phyloP scores from a whole-genome alignment of 92 coral and sea anemone species.

The Scolanthus callimorphus region DNA sequence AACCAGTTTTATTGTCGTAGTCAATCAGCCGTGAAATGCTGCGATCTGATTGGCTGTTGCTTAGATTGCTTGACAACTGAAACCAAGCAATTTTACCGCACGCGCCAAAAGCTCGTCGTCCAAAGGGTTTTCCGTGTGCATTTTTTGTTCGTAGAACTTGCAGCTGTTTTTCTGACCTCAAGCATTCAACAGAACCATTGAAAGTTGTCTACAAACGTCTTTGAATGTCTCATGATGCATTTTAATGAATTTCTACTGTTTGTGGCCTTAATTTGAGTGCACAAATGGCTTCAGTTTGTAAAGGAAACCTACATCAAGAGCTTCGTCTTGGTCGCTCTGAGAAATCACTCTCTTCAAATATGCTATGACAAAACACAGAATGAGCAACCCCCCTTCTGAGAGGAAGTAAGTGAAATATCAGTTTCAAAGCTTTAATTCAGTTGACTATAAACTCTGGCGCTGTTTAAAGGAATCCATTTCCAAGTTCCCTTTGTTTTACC shows the following conservation, averaged over 20 bases:
- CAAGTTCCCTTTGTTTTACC: no score
- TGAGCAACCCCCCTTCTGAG: conserved; percentile 66
- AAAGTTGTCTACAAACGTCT: background rate
- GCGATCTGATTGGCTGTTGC: conserved; percentile 43
- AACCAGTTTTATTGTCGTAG: background rate
- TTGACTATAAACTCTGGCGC: background rate
- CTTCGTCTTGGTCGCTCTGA: no score
- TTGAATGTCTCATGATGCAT: background rate
- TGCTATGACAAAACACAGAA: conserved; percentile 36
- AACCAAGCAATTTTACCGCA: conserved; percentile 12
- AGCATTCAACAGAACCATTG: background rate
- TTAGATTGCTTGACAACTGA: conserved; percentile 36
- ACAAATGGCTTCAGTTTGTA: no score
- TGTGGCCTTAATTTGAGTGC: no score
- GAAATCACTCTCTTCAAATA: no score
- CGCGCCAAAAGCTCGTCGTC: conserved; percentile 7
- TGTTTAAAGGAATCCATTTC: no score
- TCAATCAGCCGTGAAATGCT: conserved; percentile 12
- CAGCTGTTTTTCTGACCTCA: conserved; percentile 1
- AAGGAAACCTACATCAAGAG: no score
- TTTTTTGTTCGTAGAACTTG: conserved; percentile 6
- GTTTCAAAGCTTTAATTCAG: conserved; percentile 5
- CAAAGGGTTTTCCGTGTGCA: background rate
- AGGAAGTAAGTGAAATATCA: conserved; percentile 48
- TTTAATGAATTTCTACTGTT: no score